Evolutionary conservation across 2,888 invertebrate genomes (phyloP), one percentile per base, ranked within the genome.

Genomic region (Pammene aurita): DNA sequence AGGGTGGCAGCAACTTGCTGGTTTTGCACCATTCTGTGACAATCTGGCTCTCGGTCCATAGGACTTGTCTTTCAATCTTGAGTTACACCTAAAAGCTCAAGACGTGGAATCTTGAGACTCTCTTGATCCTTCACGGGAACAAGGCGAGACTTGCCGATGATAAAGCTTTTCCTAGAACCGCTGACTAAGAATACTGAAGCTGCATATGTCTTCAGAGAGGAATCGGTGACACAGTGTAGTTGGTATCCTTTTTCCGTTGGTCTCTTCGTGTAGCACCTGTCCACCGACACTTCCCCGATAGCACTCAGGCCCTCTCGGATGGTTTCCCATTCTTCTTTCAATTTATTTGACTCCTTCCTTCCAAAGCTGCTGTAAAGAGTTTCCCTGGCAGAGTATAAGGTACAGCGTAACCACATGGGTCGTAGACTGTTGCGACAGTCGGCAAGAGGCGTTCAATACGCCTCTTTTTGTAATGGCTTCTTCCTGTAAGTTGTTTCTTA

Each of bases 11-110:
- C 10, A 67, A 14, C 35, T 62, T 67, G 50, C 48, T n/a, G 0
- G 56, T 62, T 11, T 62, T 56, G 6, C 10, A 50, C 67, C 67
- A 67, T 4, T 56, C 16, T 9, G 61, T 16, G 1, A 67, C 64
- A 2, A 68, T 63, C n/a, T 63, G 48, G 16, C 68, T 68, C 16
- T 68, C 68, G 0, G 57, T 68, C 68, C 58, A 11, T 35, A 55
- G 34, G 6, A 35, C 6, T 1, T 55, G 54, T n/a, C 7, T 55
- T 5, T 1, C 13, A 34, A 55, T 55, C 10, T 34, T 35, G 34
- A 34, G n/a, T 34, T 2, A 13, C 16, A 0, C 41, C 57, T 18
- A 57, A 18, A 7, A 57, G 7, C n/a, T 57, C 57, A 2, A 57
- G 42, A 4, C 34, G 34, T 9, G 54, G 54, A 35, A 54, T 54